These are phyloP conservation scores for Melanotaenia trifasciata DNA, from an alignment of 2,797 vertebrate genomes.

Conservation along the genomic window DNA sequence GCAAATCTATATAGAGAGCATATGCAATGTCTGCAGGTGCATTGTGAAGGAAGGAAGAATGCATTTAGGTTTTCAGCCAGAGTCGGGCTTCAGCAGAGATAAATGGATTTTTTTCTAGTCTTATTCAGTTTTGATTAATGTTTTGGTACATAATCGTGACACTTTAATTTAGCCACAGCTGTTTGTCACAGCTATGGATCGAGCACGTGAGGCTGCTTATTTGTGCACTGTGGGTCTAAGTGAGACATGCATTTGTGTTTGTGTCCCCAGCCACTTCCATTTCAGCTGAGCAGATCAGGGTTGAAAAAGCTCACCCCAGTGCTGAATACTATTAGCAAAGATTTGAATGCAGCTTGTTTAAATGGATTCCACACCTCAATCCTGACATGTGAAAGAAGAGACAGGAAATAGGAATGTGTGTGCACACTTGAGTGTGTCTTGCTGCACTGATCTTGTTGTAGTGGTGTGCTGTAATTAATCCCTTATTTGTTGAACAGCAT, in stretches of 20 bases:
- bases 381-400: constrained; percentile 22
- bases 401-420: constrained; percentile 38
- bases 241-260: constrained; percentile 4
- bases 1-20: constrained; percentile 1
- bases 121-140: constrained; percentile 54
- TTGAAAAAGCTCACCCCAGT: constrained; percentile 32
- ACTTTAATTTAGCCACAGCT: constrained; percentile 55
- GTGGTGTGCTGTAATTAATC: constrained; percentile 45
- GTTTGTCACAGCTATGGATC: constrained; percentile 52
- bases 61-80: constrained; percentile 7
- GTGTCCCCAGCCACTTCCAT: constrained; percentile 25
- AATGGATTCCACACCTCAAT: constrained; percentile 59
- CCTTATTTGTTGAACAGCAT: constrained; percentile 56
- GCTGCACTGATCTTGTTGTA: constrained; percentile 22
- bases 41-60: constrained; percentile 14
- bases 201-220: not conserved
- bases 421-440: constrained; percentile 10
- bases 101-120: constrained; percentile 29
- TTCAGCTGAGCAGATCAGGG: constrained; percentile 36
- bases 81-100: constrained; percentile 22
- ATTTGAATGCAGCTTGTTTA: constrained; percentile 64
- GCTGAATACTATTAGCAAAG: constrained; percentile 71
- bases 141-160: constrained; percentile 41
- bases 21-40: constrained; percentile 6
- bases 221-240: constrained; percentile 6